Percentiles rank a stretch among this genome's conserved stretches.
phyloP scores from a whole-genome alignment of 2,888 invertebrate genomes.

The Fragum fragum region DNA sequence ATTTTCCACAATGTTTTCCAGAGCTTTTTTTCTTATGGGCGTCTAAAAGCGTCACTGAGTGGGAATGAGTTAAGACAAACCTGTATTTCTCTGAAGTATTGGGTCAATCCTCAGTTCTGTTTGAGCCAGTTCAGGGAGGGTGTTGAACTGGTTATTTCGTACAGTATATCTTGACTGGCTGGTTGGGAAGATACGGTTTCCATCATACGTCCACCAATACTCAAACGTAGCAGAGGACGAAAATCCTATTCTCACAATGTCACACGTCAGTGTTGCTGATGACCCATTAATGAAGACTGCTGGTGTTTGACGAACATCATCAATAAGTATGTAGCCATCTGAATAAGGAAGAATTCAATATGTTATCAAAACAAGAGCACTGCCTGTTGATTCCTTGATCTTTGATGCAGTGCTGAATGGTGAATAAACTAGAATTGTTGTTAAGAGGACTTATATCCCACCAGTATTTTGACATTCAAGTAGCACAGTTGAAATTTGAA shows the following conservation, averaged over 20 bases:
- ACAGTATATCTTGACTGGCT: constrained; percentile 44
- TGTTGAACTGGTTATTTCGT: not conserved
- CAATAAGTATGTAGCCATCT: constrained; percentile 46
- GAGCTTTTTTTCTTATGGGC: too few relatives aligned
- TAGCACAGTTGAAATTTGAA: too few relatives aligned
- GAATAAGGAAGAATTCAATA: not conserved
- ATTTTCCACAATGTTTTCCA: too few relatives aligned
- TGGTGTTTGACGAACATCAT: constrained; percentile 1
- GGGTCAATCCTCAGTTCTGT: constrained; percentile 38
- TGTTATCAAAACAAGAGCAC: too few relatives aligned
- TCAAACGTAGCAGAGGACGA: constrained; percentile 11
- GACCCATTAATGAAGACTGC: constrained; percentile 46
- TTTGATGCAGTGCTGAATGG: too few relatives aligned
- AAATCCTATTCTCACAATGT: constrained; percentile 48
- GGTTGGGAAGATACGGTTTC: constrained; percentile 41
- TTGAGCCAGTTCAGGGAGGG: constrained; percentile 34
- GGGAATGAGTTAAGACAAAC: too few relatives aligned
- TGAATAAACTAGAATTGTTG: too few relatives aligned
- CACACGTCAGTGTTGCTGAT: constrained; percentile 38
- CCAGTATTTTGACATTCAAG: too few relatives aligned
- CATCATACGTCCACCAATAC: constrained; percentile 55
- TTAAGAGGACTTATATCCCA: too few relatives aligned
- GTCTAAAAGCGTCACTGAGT: too few relatives aligned
- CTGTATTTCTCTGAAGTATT: constrained; percentile 31
- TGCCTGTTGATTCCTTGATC: too few relatives aligned